Base-by-base conservation (phyloP, 2,888 invertebrate genomes). In the Copidosoma aretas region DNA sequence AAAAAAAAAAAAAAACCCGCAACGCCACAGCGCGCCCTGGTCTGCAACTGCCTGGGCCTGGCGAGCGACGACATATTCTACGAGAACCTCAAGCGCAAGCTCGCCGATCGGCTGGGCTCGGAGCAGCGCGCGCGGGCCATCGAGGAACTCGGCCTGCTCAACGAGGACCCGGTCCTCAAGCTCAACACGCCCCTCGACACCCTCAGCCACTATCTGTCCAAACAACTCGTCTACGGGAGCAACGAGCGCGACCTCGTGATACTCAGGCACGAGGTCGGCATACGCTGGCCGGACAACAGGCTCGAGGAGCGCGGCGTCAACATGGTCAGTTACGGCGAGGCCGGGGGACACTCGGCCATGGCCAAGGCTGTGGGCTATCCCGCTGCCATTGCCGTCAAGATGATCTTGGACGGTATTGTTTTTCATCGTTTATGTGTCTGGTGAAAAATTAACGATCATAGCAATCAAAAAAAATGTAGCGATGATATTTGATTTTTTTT, bases 401-500 rank as follows among this genome's bases (percentile, higher is more conserved):
- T 99, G 99, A 89, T 99, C 71, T 86, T 99, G 17, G 96, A 97
- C 84, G 98, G 97, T 94, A n/a, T n/a, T n/a, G n/a, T n/a, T n/a
- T n/a, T n/a, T n/a, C n/a, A n/a, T n/a, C n/a, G n/a, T n/a, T n/a
- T n/a, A n/a, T n/a, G n/a, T n/a, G n/a, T n/a, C n/a, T n/a, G n/a
- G n/a, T n/a, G n/a, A n/a, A n/a, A n/a, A n/a, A n/a, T n/a, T n/a
- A n/a, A n/a, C n/a, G n/a, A n/a, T n/a, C n/a, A n/a, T n/a, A n/a
- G n/a, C n/a, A n/a, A n/a, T n/a, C n/a, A n/a, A n/a, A n/a, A n/a
- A n/a, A n/a, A n/a, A n/a, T n/a, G n/a, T n/a, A n/a, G n/a, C n/a
- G n/a, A n/a, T n/a, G n/a, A n/a, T n/a, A n/a, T n/a, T n/a, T n/a
- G n/a, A n/a, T n/a, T n/a, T n/a, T n/a, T n/a, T n/a, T n/a, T n/a